Base-by-base conservation (phyloP, 2,797 vertebrate genomes). In the Enteromius anoplus region DNA sequence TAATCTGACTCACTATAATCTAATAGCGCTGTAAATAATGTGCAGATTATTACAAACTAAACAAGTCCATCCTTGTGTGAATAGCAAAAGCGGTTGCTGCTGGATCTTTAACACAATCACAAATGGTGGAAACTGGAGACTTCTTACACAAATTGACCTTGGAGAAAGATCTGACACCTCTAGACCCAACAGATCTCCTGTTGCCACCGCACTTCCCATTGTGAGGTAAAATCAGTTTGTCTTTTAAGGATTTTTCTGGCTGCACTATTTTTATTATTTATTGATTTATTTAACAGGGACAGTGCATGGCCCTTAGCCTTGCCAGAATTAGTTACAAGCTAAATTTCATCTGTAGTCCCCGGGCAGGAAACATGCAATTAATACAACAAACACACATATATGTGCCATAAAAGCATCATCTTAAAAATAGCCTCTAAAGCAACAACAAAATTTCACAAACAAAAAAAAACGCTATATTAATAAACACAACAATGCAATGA, bases 141-240 rank as follows among this genome's bases (percentile, higher is more conserved):
- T 87, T 3, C 1, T 84, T 75, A 88, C 86, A 1, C 4, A 29
- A 15, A 86, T 91, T 21, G 90, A 92, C 2, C 69, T 86, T 45
- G 86, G 88, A 81, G 81, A 4, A 0, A 70, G 91, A 7, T 92
- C 91, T 0, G 91, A 92, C 78, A 91, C 77, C 0, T 0, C 70
- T 8, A 10, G 23, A 55, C 29, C 85, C 68, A 92, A 92, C 89
- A 78, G 62, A 5, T 90, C 91, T 0, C 91, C 91, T 4, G 87
- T 88, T 42, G 89, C 87, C 75, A 88, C 90, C 26, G 19, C 88
- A 9, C 0, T 91, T 19, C 88, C 90, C 0, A 40, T 40, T 4
- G 0, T 93, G 1, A 89, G 89, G 91, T 90, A 71, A 68, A 34
- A 29, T 17, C n/a, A 76, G 5, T 12, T 58, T 76, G 37, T 49